phyloP scores from a whole-genome alignment of 2,888 invertebrate genomes.

The Parnassius smintheus region DNA sequence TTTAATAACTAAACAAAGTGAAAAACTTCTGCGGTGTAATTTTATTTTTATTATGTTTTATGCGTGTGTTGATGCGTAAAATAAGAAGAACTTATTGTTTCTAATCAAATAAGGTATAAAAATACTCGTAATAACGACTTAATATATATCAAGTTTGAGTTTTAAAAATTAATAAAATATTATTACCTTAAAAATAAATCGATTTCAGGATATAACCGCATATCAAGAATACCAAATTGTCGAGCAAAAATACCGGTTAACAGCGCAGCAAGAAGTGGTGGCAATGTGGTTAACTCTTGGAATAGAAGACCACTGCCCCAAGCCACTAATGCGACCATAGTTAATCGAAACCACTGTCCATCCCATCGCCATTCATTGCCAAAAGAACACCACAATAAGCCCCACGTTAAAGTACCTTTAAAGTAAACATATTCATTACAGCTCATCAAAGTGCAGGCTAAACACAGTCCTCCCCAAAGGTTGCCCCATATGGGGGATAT shows the following conservation, averaged over 20 bases:
- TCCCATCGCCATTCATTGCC: conserved; percentile 61
- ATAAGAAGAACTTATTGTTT: too few relatives aligned
- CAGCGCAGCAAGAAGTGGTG: conserved; percentile 62
- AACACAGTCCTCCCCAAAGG: too few relatives aligned
- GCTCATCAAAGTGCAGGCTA: too few relatives aligned
- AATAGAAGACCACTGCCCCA: conserved; percentile 59
- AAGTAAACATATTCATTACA: background rate
- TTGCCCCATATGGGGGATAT: too few relatives aligned
- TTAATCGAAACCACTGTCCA: conserved; percentile 59
- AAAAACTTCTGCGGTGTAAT: too few relatives aligned
- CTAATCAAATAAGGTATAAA: too few relatives aligned
- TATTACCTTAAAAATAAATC: conserved; percentile 64
- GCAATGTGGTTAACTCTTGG: conserved; percentile 54
- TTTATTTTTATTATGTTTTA: too few relatives aligned
- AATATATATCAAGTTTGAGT: background rate
- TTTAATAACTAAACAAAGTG: too few relatives aligned
- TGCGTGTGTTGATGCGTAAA: too few relatives aligned
- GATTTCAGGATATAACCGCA: conserved; percentile 57
- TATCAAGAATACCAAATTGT: conserved; percentile 60
- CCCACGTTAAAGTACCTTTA: conserved; percentile 60
- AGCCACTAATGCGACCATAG: conserved; percentile 50
- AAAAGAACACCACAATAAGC: conserved; percentile 54
- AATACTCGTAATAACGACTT: too few relatives aligned
- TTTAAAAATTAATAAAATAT: background rate
- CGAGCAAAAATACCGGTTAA: conserved; percentile 63